Evolutionary conservation across 2,888 invertebrate genomes (phyloP).

Genomic region (Lumbricus terrestris): DNA sequence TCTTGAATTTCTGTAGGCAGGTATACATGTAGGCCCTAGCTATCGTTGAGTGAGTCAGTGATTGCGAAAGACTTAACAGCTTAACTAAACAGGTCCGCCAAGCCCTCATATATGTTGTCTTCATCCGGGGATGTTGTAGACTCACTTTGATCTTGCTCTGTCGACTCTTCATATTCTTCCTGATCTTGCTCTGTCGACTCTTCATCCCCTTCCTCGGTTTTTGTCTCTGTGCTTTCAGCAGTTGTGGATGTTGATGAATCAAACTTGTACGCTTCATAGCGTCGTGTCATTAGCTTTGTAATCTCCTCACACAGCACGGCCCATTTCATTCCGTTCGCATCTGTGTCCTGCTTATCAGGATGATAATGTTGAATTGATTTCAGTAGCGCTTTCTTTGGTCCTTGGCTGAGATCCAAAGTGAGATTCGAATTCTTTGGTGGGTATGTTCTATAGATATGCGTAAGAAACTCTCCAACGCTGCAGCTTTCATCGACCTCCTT

Average conservation of each 20-base stretch:
- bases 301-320: neutral
- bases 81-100: no score
- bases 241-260: neutral
- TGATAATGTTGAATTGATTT: neutral
- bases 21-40: no score
- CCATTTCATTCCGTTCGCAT: neutral
- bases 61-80: no score
- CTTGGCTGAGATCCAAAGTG: neutral
- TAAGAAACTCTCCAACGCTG: neutral
- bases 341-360: neutral
- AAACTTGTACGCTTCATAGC: neutral
- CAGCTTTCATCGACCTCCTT: neutral
- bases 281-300: neutral
- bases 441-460: neutral
- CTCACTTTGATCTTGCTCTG: neutral
- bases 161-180: neutral
- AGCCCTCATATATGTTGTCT: neutral
- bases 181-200: no score
- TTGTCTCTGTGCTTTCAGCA: neutral
- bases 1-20: no score
- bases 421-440: neutral
- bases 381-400: neutral
- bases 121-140: neutral
- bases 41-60: no score
- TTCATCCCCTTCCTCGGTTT: neutral